Base-by-base conservation (phyloP, 1,140 invertebrate species). In the Parapsyche elsis region DNA sequence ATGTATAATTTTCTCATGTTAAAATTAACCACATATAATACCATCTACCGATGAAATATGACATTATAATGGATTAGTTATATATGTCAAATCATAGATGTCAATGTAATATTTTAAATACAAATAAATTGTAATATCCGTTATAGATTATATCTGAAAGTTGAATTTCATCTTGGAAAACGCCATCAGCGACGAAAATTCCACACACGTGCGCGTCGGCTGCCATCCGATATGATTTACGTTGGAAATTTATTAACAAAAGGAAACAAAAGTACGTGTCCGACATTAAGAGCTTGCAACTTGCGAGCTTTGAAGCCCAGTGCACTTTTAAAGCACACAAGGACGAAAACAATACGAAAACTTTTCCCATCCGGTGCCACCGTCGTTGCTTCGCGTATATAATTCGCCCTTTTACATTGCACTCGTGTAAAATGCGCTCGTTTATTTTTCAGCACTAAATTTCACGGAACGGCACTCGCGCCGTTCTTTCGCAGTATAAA, bases 341-440 rank as follows among this genome's bases (percentile, higher is more conserved):
- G 12, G 49, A n/a, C 49, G 1, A 53, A 53, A 53, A n/a, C 49
- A 53, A 53, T 53, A n/a, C 21, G 14, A 61, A 61, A 61, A 61
- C 57, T 61, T 61, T 61, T 61, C 57, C 57, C 57, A 61, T 61
- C 57, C 30, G n/a, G 45, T 46, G 14, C 45, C 7, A 46, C 49
- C 49, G 49, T n/a, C 10, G 57, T 19, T 9, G 7, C 7, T 53
- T n/a, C n/a, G n/a, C 49, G n/a, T 16, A 16, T 21, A 21, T 19
- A 61, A 61, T 61, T 9, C 16, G 21, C 9, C 16, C 57, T 9
- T 61, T 61, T 19, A 61, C n/a, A n/a, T n/a, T n/a, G n/a, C n/a
- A 38, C 7, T 53, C 49, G n/a, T 16, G 57, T 21, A 21, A 61
- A 61, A 61, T 61, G 57, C 16, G 21, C 9, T 21, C 57, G 57